Base-by-base conservation (phyloP, 2,888 invertebrate genomes). In the Drosophila niveifrons region DNA sequence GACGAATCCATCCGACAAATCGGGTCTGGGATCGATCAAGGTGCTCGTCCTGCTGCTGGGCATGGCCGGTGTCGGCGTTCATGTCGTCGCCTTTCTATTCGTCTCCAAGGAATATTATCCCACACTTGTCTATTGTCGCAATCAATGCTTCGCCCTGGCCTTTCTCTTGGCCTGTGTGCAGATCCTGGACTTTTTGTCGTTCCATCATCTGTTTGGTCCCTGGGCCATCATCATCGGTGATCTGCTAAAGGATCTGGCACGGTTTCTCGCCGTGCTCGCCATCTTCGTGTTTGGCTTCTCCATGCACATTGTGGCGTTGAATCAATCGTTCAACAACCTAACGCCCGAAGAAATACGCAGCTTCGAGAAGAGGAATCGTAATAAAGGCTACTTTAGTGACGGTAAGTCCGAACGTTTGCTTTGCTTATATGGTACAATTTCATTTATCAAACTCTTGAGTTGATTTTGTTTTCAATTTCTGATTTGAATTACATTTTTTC, bases 161-260 rank as follows among this genome's bases (percentile, higher is more conserved):
- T 96, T 99, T 92, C 94, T 99, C 70, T 94, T 99, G 87, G 98
- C 98, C 61, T 99, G 99, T 93, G 98, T 99, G 52, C 98, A 99
- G 93, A 97, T 99, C 89, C 94, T 99, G 90, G 98, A 98, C 93
- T 99, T 99, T 92, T 94, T 99, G 52, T 99, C 99, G 23, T 99
- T 99, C 92, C 99, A 99, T 93, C 98, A 99, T 93, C 94, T 99
- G 17, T 99, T 99, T 92, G 99, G 99, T 50, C 99, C 99, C 0
- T 99, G 99, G 99, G 99, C 99, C 34, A 99, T 99, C 91, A 99
- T 99, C 92, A 99, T 99, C 90, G 97, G 99, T 18, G 97, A 97
- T 92, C 94, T 97, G 62, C 96, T 97, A 95, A 97, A 97, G 92
- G 98, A 98, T 92, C 94, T 98, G 82, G 97, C 97, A n/a, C 94